Conservation (phyloP, 2,888 invertebrate species). For the Busseola fusca region DNA sequence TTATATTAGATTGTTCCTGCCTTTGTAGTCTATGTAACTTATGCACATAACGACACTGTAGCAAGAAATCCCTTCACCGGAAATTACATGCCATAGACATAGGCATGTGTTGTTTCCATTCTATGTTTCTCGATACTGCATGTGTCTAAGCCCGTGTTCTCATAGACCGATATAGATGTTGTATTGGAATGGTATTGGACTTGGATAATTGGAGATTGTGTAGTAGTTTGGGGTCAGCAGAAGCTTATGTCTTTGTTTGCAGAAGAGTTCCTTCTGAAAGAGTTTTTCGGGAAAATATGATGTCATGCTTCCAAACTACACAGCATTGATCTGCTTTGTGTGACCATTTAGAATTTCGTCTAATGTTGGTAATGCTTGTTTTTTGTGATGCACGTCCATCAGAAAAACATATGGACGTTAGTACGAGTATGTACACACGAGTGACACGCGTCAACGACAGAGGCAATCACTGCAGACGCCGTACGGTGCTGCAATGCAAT, state of each 20-base stretch:
- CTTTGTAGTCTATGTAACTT: neutral
- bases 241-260: slow-evolving; percentile 27
- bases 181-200: slow-evolving; percentile 10
- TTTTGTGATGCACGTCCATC: neutral
- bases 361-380: neutral
- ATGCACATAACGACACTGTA: neutral
- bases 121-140: slow-evolving; percentile 14
- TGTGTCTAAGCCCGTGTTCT: neutral
- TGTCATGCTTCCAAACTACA: neutral
- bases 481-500: no score
- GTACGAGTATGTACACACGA: no score
- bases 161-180: neutral
- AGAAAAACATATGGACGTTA: no score
- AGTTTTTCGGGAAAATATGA: neutral
- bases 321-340: neutral
- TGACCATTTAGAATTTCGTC: neutral
- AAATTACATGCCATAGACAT: slow-evolving; percentile 32
- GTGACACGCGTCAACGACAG: no score
- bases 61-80: slow-evolving; percentile 15
- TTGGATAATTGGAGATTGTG: neutral
- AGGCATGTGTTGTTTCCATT: slow-evolving; percentile 25
- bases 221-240: slow-evolving; percentile 22
- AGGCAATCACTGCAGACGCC: no score
- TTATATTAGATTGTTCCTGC: neutral
- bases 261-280: neutral